Evolutionary conservation across 2,113 vertebrate genomes (phyloP).

Genomic region (Acrocephalus kingi): DNA sequence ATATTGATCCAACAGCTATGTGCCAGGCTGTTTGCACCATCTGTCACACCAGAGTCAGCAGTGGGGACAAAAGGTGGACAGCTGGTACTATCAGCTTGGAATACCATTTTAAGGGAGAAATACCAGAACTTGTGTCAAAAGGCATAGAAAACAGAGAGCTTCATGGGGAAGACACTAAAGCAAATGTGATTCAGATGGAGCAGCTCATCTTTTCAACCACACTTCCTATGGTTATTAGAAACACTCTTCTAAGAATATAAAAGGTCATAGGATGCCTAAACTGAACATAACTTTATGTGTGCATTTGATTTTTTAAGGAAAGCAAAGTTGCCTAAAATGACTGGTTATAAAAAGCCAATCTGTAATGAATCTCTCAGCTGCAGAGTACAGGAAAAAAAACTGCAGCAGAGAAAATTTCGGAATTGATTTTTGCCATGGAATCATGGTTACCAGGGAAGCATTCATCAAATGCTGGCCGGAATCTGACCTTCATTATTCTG

Average conservation of each 20-base stretch:
- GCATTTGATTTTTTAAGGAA: not conserved
- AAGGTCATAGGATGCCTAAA: not conserved
- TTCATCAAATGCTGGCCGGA: slow-evolving; percentile 30
- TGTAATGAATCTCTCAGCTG: slow-evolving; percentile 34
- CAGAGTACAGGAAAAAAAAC: slow-evolving; percentile 25
- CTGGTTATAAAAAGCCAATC: slow-evolving; percentile 29
- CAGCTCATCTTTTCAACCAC: not conserved
- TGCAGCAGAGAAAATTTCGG: slow-evolving; percentile 17
- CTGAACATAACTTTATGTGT: not conserved
- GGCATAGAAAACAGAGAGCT: not conserved
- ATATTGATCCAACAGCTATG: slow-evolving; percentile 56
- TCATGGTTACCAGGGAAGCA: slow-evolving; percentile 29
- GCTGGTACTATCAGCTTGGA: slow-evolving; percentile 61
- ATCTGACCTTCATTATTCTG: slow-evolving; percentile 45
- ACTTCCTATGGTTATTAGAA: not conserved
- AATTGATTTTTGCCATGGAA: slow-evolving; percentile 56
- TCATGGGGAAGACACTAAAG: not conserved
- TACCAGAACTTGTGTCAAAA: slow-evolving; percentile 44
- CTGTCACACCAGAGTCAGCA: slow-evolving; percentile 61
- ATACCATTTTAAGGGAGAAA: slow-evolving; percentile 46
- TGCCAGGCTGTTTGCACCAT: slow-evolving; percentile 65
- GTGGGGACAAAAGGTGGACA: slow-evolving; percentile 58
- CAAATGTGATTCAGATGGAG: not conserved
- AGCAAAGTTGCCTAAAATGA: slow-evolving; percentile 23
- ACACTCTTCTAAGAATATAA: not conserved